Conservation (phyloP, 2,888 invertebrate species). For the Melieria omissa region DNA sequence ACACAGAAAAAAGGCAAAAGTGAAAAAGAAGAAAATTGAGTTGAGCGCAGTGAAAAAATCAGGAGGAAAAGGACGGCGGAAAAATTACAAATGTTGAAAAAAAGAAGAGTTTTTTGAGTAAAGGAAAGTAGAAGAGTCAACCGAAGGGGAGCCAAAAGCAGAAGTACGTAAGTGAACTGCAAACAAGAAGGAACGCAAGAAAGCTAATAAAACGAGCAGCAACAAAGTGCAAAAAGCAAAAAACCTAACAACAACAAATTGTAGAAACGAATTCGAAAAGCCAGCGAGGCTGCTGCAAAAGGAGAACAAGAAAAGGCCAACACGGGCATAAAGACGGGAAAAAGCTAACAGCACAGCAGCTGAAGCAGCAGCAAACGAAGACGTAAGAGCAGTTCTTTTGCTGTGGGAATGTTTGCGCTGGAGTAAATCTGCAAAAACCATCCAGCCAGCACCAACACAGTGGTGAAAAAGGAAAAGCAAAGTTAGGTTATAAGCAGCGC, state of each 20-base stretch:
- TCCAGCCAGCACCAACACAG: too few species aligned
- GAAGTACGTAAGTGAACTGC: constrained; percentile 30
- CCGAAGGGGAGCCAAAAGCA: background rate
- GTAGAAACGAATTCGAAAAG: constrained; percentile 16
- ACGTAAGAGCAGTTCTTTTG: constrained; percentile 17
- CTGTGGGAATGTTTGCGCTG: constrained; percentile 23
- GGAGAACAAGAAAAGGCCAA: constrained; percentile 15
- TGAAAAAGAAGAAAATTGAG: background rate
- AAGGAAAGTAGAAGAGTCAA: background rate
- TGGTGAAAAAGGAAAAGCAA: too few species aligned
- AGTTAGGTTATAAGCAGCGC: too few species aligned
- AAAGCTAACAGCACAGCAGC: background rate
- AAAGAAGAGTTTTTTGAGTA: constrained; percentile 23
- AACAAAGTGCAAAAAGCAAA: background rate
- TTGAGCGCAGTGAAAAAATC: constrained; percentile 3
- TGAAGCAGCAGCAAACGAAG: constrained; percentile 14
- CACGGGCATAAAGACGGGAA: constrained; percentile 7
- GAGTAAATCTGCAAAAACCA: too few species aligned
- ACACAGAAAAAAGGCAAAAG: constrained; percentile 19
- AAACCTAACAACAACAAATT: constrained; percentile 3
- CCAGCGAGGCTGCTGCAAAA: constrained; percentile 26
- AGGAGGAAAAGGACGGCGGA: constrained; percentile 23
- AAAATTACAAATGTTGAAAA: constrained; percentile 30
- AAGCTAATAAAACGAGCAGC: background rate
- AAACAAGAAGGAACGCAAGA: background rate